Percentiles rank a stretch among this genome's conserved stretches.
Conservation (phyloP, 2,797 vertebrate genomes). For the Pipistrellus pygmaeus region DNA sequence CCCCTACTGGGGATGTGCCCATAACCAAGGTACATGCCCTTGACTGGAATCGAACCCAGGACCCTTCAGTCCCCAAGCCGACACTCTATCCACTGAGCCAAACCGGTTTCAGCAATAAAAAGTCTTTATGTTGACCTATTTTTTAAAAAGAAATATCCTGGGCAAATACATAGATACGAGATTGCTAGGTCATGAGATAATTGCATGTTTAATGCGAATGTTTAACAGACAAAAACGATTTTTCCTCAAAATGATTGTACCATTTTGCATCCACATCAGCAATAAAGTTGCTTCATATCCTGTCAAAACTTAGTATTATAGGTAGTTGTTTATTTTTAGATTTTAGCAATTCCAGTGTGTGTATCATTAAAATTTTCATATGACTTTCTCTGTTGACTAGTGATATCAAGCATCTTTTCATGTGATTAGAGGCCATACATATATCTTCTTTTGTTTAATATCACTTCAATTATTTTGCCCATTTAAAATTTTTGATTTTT, state of each 20-base stretch:
- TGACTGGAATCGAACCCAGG: too few relatives aligned
- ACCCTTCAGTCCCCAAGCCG: too few relatives aligned
- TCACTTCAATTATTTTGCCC: background rate
- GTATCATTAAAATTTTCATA: background rate
- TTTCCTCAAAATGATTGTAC: background rate
- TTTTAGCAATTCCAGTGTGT: background rate
- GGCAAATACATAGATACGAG: background rate
- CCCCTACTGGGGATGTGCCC: too few relatives aligned
- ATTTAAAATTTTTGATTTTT: background rate
- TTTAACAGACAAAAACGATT: background rate
- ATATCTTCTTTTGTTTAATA: background rate
- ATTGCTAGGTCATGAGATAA: background rate
- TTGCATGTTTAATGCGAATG: background rate
- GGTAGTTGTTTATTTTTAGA: background rate
- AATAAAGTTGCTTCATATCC: slow-evolving; percentile 34
- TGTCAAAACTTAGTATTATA: slow-evolving; percentile 15
- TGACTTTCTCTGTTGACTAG: slow-evolving; percentile 25
- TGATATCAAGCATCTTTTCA: background rate
- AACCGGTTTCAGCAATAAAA: background rate
- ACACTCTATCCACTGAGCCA: too few relatives aligned
- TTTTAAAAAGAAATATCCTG: background rate
- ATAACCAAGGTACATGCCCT: too few relatives aligned
- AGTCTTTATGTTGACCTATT: background rate
- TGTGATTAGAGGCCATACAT: background rate
- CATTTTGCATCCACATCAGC: background rate